Evolutionary conservation across 1,140 invertebrate genomes (phyloP), one percentile per base, ranked within the genome.

Genomic region (Drosophila malerkotliana): DNA sequence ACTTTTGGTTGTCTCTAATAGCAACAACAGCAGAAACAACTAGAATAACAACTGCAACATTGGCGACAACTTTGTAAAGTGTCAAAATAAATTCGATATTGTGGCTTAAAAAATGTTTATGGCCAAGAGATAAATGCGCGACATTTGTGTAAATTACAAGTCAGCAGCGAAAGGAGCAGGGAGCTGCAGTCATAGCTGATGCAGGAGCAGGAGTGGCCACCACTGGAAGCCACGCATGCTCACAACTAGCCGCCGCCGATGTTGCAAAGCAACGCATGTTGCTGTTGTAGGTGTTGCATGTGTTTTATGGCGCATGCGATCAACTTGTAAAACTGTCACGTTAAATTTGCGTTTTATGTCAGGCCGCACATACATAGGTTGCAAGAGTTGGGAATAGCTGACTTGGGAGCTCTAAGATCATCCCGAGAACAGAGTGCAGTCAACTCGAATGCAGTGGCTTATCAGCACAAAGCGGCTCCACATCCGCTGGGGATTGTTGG

Each of bases 31-130:
- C 18, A 47, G n/a, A 48, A 39, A 9, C 61, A 57, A 68, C 73
- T 59, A 67, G 67, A 72, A 57, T 54, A 57, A 68, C 71, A 45
- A 55, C 82, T 47, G 24, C 66, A 59, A 75, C 78, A 88, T 71
- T 74, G 79, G 69, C 82, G 72, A 87, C 84, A 87, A 87, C 83
- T 88, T 88, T 88, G 83, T 88, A 67, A 88, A 89, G 83, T 88
- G 83, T 88, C 83, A 88, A 88, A 88, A 88, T 88, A 88, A 88
- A 88, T 88, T 88, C 83, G 83, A 88, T 88, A 88, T 88, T 88
- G 84, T 88, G 79, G 83, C 83, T 88, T 87, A 88, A 88, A 85
- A 88, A 88, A 88, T 88, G 83, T 88, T 88, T 88, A 88, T 88
- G 83, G 83, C 76, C 80, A 44, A 37, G 68, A 83, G 83, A 88